Conservation (phyloP, 2,888 invertebrate species). For the Pachliopta kotzebuea region DNA sequence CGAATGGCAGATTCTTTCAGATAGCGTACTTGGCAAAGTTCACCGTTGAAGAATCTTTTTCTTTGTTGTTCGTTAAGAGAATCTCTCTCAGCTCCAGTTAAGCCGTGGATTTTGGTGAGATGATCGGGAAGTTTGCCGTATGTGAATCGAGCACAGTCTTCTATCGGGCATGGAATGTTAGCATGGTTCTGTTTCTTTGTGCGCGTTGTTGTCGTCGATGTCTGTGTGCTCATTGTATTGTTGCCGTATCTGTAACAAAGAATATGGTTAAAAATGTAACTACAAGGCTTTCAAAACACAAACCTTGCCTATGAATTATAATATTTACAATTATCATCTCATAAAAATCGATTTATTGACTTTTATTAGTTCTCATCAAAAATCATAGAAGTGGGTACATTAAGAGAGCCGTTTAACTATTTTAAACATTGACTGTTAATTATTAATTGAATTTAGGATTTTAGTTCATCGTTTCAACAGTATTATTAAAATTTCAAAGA, state of each 20-base stretch:
- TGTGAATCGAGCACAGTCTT: constrained; percentile 76
- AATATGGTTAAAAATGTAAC: too few relatives aligned
- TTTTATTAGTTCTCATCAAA: too few relatives aligned
- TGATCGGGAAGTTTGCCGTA: constrained; percentile 77
- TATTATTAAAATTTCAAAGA: too few relatives aligned
- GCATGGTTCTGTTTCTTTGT: constrained; percentile 78
- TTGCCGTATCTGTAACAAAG: constrained; percentile 42
- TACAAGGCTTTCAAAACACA: too few relatives aligned
- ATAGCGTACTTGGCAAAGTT: constrained; percentile 74
- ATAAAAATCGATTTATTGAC: too few relatives aligned
- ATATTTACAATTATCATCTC: too few relatives aligned
- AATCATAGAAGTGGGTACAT: too few relatives aligned
- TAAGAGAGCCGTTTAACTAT: too few relatives aligned
- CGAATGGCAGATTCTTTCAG: constrained; percentile 76
- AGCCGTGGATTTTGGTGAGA: constrained; percentile 73
- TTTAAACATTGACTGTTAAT: too few relatives aligned
- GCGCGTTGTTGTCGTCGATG: constrained; percentile 54
- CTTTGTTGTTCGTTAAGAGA: constrained; percentile 74
- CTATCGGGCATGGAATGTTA: constrained; percentile 77
- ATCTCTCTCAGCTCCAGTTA: constrained; percentile 73
- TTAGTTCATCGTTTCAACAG: too few relatives aligned
- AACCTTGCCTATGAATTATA: too few relatives aligned
- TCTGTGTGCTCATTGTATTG: constrained; percentile 51
- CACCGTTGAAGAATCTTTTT: constrained; percentile 77
- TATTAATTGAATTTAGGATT: too few relatives aligned